Evolutionary conservation across 2,888 invertebrate genomes (phyloP), one percentile per base, ranked within the genome.

Genomic region (Drosophila cracens): DNA sequence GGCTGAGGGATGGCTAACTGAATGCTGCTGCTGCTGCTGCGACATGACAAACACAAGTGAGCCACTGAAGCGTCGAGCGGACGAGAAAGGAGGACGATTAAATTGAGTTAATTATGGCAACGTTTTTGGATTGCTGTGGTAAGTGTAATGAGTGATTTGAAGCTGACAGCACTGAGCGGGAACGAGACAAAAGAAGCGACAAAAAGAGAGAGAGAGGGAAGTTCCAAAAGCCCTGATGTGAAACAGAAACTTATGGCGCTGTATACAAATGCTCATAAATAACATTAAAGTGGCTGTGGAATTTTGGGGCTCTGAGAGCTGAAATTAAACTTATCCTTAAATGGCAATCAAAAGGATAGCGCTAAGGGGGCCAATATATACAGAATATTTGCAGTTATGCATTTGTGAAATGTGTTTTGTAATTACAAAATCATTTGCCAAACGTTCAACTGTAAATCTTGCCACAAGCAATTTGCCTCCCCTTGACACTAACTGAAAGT

Each of bases 91-190:
- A 58, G 70, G 59, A 74, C 85, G 87, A 87, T 85, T 83, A 85
- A 85, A 85, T 87, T 83, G 81, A 87, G 88, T 85, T 85, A 85
- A 85, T 87, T 85, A 85, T 85, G 85, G 79, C 83, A 78, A 81
- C 79, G 74, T 75, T 76, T 71, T 74, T 76, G 74, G 80, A 74
- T 79, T 79, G 79, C 66, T 75, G 68, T 79, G 75, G 70, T 75
- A 81, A 79, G 81, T 81, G 79, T 79, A 79, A 71, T 78, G 78
- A 78, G 74, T 78, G 78, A 78, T 79, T 78, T 78, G 79, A 70
- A 63, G 77, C 76, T 76, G 76, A 77, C 69, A 54, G 54, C 27
- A 21, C 49, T n/a, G 36, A 16, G 16, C 33, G n/a, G 57, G 4
- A 16, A 16, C 4, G 6, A 2, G 52, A 3, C 21, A 11, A 6